phyloP scores from a whole-genome alignment of 1,140 invertebrate genomes.

The Cherax quadricarinatus region DNA sequence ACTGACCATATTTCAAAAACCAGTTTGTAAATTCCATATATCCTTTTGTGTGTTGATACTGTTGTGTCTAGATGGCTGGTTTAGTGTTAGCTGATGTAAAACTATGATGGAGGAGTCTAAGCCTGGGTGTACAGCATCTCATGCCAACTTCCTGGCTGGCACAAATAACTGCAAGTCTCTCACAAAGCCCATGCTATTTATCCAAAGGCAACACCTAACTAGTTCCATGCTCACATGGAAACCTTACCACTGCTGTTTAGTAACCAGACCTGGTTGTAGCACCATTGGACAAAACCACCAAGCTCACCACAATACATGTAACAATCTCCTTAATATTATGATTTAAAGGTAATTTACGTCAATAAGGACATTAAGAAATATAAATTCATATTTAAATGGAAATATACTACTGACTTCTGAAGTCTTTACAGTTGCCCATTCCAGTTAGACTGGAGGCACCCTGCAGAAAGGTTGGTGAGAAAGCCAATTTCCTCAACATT shows the following conservation, averaged over 20 bases:
- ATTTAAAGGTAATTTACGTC: conserved; percentile 56
- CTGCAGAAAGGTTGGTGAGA: conserved; percentile 16
- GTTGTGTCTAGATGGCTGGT: neutral
- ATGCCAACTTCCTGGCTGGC: conserved; percentile 41
- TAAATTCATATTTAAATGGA: conserved; percentile 67
- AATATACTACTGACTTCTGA: conserved; percentile 63
- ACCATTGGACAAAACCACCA: conserved; percentile 63
- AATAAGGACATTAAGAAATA: conserved; percentile 68
- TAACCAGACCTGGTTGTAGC: conserved; percentile 57
- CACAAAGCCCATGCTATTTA: conserved; percentile 35
- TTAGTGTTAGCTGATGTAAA: conserved; percentile 16
- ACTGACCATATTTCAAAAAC: neutral
- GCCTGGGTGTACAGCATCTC: neutral
- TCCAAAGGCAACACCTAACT: conserved; percentile 30
- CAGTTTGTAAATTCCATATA: neutral
- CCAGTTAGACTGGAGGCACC: conserved; percentile 56
- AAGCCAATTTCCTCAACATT: conserved; percentile 7
- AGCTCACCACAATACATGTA: conserved; percentile 57
- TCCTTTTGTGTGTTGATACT: neutral
- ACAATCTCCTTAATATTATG: conserved; percentile 52
- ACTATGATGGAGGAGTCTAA: conserved; percentile 2
- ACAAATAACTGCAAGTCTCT: conserved; percentile 4
- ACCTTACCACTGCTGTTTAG: conserved; percentile 30
- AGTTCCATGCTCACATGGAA: conserved; percentile 8
- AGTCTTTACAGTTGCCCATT: conserved; percentile 40